Evolutionary conservation across 2,113 vertebrate genomes (phyloP).

Genomic region (Campylorhamphus procurvoides): DNA sequence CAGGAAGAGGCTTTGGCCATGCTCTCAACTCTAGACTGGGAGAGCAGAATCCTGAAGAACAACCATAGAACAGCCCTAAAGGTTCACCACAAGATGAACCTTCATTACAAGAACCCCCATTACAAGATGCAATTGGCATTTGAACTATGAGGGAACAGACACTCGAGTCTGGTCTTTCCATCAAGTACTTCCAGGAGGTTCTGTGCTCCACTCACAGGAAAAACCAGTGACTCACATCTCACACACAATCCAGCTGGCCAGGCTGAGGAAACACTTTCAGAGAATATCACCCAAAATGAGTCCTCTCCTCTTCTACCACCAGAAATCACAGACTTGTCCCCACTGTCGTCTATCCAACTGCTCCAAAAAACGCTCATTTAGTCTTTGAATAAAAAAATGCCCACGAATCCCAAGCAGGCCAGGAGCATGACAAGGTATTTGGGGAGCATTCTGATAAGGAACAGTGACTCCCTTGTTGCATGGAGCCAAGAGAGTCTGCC

Average conservation of each 20-base stretch:
- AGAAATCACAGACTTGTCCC: not conserved
- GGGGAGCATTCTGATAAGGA: not conserved
- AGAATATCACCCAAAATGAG: not conserved
- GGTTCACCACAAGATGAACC: not conserved
- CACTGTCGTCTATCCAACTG: not conserved
- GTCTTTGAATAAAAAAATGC: not conserved
- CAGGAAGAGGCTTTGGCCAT: not conserved
- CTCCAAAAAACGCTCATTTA: not conserved
- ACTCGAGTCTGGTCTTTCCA: rapidly evolving
- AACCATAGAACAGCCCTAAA: not conserved
- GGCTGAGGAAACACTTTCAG: not conserved
- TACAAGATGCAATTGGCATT: not conserved
- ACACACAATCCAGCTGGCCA: not conserved
- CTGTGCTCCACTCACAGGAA: rapidly evolving
- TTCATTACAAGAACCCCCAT: too few species aligned
- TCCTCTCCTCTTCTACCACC: not conserved
- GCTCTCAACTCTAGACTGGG: not conserved
- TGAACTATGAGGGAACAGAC: rapidly evolving
- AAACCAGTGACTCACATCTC: not conserved
- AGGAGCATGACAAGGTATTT: not conserved
- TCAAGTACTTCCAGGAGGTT: not conserved
- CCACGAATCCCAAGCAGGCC: not conserved
- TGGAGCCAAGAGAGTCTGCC: not conserved
- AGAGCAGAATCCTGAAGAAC: not conserved
- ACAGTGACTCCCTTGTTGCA: not conserved